These are phyloP conservation scores for Thecocarcelia acutangulata DNA, from an alignment of 2,888 invertebrate species.

Conservation along the genomic window DNA sequence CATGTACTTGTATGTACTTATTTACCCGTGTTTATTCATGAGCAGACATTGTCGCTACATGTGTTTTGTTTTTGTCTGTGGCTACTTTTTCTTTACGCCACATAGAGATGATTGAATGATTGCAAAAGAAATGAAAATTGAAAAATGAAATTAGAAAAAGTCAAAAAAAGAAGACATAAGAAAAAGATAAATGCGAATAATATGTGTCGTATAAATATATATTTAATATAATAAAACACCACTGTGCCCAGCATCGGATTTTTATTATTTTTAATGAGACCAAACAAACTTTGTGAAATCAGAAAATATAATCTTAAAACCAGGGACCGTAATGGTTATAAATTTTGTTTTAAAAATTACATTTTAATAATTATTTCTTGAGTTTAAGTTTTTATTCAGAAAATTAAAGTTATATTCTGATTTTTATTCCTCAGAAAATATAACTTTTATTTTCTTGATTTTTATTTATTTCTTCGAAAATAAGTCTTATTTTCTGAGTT, in stretches of 20 bases:
- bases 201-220: conserved; percentile 33
- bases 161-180: conserved; percentile 4
- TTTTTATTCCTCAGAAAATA: too few relatives aligned
- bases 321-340: too few relatives aligned
- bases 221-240: conserved; percentile 5
- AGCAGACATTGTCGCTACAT: conserved; percentile 16
- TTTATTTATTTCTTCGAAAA: too few relatives aligned
- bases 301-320: too few relatives aligned
- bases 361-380: too few relatives aligned
- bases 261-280: conserved; percentile 12
- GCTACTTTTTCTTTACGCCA: conserved; percentile 36
- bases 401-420: too few relatives aligned
- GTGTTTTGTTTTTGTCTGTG: neutral
- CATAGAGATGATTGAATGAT: neutral
- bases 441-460: too few relatives aligned
- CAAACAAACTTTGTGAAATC: neutral
- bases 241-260: neutral
- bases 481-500: too few relatives aligned
- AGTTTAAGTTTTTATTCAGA: too few relatives aligned
- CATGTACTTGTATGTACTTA: conserved; percentile 52
- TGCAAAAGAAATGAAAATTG: conserved; percentile 37
- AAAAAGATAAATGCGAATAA: neutral
- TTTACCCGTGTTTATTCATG: conserved; percentile 30
- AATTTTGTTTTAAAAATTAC: too few relatives aligned
- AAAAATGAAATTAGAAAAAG: conserved; percentile 25